Conservation (phyloP, 2,888 invertebrate species). For the Stenodema calcarata region DNA sequence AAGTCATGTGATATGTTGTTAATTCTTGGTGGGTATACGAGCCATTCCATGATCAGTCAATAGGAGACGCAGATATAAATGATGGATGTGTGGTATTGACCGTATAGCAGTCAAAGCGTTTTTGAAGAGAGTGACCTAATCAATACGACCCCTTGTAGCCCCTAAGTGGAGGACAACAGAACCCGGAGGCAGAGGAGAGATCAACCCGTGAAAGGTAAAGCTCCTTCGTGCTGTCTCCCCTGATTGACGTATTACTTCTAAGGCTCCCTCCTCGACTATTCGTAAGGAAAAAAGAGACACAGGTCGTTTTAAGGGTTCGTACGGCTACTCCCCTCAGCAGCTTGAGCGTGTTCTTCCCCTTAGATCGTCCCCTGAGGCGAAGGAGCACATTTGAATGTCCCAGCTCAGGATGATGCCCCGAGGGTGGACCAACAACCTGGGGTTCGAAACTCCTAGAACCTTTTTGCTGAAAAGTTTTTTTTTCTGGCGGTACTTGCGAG, state of each 20-base stretch:
- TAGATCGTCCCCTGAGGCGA: conserved; percentile 6
- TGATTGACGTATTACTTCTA: conserved; percentile 10
- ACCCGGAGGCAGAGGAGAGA: background rate
- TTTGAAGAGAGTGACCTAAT: background rate
- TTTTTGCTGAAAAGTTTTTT: conserved; percentile 9
- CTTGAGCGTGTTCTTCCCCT: background rate
- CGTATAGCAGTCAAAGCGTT: background rate
- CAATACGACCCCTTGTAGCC: background rate
- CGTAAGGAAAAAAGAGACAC: background rate
- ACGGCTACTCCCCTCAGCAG: background rate
- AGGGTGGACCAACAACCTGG: background rate
- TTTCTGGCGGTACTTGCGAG: no score
- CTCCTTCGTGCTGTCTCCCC: background rate
- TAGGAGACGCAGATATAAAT: background rate
- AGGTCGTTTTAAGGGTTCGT: background rate
- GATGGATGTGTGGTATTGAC: background rate
- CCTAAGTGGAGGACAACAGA: conserved; percentile 8
- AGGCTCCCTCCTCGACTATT: background rate
- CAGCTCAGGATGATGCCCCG: background rate
- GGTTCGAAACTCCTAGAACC: background rate
- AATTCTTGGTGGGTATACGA: background rate
- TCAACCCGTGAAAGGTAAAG: conserved; percentile 10
- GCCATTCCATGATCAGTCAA: background rate
- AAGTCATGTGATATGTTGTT: background rate
- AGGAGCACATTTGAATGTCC: conserved; percentile 26